phyloP scores from a whole-genome alignment of 2,797 vertebrate species.

The Echiichthys vipera region DNA sequence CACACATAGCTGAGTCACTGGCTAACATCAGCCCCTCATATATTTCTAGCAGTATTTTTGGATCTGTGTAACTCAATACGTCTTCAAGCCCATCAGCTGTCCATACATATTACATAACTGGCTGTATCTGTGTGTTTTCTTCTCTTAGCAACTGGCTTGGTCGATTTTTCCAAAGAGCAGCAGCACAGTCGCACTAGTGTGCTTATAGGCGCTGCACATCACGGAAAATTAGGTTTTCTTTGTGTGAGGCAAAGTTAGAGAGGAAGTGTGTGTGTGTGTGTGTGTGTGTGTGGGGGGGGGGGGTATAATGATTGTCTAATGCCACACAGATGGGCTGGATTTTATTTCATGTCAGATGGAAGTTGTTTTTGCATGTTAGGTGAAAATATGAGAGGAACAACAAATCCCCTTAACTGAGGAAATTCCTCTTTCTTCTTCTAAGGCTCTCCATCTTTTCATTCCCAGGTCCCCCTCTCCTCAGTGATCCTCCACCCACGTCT shows the following conservation, averaged over 20 bases:
- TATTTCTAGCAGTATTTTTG: conserved; percentile 29
- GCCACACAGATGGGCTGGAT: conserved; percentile 8
- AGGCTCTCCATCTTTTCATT: background rate
- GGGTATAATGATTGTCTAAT: background rate
- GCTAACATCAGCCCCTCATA: conserved; percentile 14
- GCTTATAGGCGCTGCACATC: conserved; percentile 26
- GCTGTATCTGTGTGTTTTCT: conserved; percentile 63
- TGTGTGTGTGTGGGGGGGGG: background rate
- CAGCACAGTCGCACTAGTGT: conserved; percentile 29
- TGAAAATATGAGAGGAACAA: background rate
- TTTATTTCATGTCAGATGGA: conserved; percentile 12
- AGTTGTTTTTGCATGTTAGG: background rate
- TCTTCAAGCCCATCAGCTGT: conserved; percentile 57
- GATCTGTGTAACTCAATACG: conserved; percentile 8
- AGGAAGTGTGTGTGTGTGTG: no score
- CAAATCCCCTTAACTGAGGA: background rate
- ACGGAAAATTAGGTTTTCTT: conserved; percentile 57
- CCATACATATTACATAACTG: conserved; percentile 50
- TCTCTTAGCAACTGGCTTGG: conserved; percentile 69
- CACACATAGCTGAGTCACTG: conserved; percentile 1
- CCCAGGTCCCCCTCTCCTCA: conserved; percentile 66
- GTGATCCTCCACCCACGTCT: conserved; percentile 48
- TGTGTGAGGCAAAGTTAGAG: conserved; percentile 37
- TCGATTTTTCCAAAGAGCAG: conserved; percentile 43
- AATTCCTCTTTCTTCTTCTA: background rate